Base-by-base conservation (phyloP, 1,140 invertebrate genomes). In the Leucophenga varia region DNA sequence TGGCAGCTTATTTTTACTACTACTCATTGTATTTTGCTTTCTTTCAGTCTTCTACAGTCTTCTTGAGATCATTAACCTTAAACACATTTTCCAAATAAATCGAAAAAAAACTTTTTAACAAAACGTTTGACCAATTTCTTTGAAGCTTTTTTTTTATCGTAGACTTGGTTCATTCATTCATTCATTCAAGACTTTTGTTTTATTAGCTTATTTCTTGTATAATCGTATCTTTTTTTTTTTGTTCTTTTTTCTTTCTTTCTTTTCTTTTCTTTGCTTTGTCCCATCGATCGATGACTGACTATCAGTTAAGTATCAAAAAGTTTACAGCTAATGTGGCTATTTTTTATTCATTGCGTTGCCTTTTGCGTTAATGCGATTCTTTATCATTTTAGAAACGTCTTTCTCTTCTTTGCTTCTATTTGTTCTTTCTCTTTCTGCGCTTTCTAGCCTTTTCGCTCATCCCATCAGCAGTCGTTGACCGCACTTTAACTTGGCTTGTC, bases 271-370 rank as follows among this genome's bases (percentile, higher is more conserved):
- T 13, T n/a, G 12, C 32, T 13, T 35, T 35, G 5, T 8, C 32
- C 48, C 64, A 53, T 50, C 59, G 64, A 67, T 67, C 64, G 63
- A 63, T 67, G 57, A 67, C 63, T 67, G 57, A 67, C 63, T 68
- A 67, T 67, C 63, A 6, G 22, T 25, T 25, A 25, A n/a, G n/a
- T n/a, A n/a, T n/a, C n/a, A n/a, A n/a, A 59, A 59, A 63, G 51
- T 67, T 67, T 67, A 67, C 63, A 67, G 63, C 59, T 67, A 67
- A 67, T 67, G 59, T 64, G 63, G 59, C 64, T 67, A 68, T 67
- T 67, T 67, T n/a, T 68, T 67, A 67, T 68, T 67, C 63, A 67
- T 67, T 68, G 68, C 59, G 63, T 67, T n/a, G n/a, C n/a, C n/a
- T n/a, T n/a, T n/a, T n/a, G n/a, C n/a, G n/a, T n/a, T n/a, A n/a